Evolutionary conservation across 2,888 invertebrate species (phyloP).

Genomic region (Chouioia cunea): DNA sequence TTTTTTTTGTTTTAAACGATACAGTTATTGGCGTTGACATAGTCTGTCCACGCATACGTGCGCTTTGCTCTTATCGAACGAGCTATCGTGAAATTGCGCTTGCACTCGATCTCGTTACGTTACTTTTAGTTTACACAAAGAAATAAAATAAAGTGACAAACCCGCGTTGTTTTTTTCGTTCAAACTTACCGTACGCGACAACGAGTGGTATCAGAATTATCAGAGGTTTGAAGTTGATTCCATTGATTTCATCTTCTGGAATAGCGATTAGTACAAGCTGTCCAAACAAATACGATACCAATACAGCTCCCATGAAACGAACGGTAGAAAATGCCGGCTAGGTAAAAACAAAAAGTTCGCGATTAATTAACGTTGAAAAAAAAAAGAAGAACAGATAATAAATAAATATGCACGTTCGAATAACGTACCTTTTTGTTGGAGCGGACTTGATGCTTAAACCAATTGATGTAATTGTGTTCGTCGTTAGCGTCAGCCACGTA

Average conservation of each 20-base stretch:
- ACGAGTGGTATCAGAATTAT: conserved; percentile 80
- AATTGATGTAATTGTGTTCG: conserved; percentile 76
- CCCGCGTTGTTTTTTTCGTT: conserved; percentile 20
- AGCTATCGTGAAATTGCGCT: not conserved
- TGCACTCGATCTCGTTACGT: not conserved
- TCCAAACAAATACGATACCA: conserved; percentile 86
- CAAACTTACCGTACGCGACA: conserved; percentile 77
- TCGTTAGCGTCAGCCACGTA: conserved; percentile 88
- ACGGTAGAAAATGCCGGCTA: conserved; percentile 87
- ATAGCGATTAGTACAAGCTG: conserved; percentile 82
- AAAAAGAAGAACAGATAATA: not conserved
- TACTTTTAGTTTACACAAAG: conserved; percentile 13
- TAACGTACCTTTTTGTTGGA: conserved; percentile 72
- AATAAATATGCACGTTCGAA: not conserved
- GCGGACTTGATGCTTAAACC: conserved; percentile 74
- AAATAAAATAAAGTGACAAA: not conserved
- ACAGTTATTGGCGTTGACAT: not conserved
- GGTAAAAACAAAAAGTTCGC: conserved; percentile 46
- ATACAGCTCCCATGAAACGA: conserved; percentile 82
- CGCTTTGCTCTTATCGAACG: not conserved
- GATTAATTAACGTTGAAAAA: no score
- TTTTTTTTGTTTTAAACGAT: no score
- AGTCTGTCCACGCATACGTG: no score
- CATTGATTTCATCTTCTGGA: conserved; percentile 80
- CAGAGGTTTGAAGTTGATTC: conserved; percentile 79